Base-by-base conservation (phyloP, 2,797 vertebrate species). In the Peromyscus eremicus region DNA sequence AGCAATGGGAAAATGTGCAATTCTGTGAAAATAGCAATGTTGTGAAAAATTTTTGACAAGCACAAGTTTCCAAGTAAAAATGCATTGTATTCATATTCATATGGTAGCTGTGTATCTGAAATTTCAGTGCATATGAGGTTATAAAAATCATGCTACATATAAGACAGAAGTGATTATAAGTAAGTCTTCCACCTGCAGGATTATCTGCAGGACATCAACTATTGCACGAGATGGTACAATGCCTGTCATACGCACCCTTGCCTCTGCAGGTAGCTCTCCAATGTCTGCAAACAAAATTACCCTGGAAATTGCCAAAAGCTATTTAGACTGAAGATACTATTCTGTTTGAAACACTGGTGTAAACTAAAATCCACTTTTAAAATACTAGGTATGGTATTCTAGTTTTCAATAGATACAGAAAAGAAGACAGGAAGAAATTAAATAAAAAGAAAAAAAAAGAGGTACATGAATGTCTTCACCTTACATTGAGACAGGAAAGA, bases 1-100 rank as follows among this genome's bases (percentile, higher is more conserved):
- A 55, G 29, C 17, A 52, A 92, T 75, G 19, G 29, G 17, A 94
- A 89, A 94, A 84, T 66, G 23, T 64, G 55, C 21, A 46, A 62
- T 62, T 40, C 29, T 70, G 16, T 68, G 73, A 57, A 57, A 94
- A 82, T 11, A 21, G 37, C 2, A 70, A 52, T 13, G 46, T 16
- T 52, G n/a, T 64, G 57, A 13, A 66, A 75, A 46, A 55, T 2
- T 29, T 52, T 23, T 60, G 29, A 85, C 82, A 93, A 70, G 43
- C 13, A 60, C 17, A 81, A 46, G 43, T 75, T 79, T 97, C 52
- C 83, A 49, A 94, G 9, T 14, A 81, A 76, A 94, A 70, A 92
- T 83, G 11, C 1, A 89, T 37, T 77, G 84, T 80, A 75, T 57
- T 85, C 82, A 75, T 17, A 94, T 37, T 95, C 76, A 14, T 12